Evolutionary conservation across 2,888 invertebrate genomes (phyloP), one percentile per base, ranked within the genome.

Genomic region (Altica lythri): DNA sequence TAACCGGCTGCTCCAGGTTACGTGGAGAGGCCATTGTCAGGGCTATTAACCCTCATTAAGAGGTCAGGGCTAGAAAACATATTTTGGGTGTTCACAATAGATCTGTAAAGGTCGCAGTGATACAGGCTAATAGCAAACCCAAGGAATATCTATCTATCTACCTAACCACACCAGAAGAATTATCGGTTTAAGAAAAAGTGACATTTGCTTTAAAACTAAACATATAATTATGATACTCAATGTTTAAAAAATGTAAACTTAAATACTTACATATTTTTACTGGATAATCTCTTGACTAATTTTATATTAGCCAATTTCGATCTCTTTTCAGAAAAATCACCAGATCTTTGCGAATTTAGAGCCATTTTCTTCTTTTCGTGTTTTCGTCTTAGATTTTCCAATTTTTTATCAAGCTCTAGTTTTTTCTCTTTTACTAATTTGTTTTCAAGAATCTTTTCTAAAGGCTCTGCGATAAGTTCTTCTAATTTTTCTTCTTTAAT

Each of bases 341-440:
- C 76, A 0, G 81, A 82, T 52, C 82, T 81, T 64, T 83, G 84
- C 0, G 81, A 77, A 55, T 81, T 81, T 37, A 77, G 55, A 52
- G 86, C 83, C 32, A 81, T 70, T 68, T 83, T 84, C 66, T 89
- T 88, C 76, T 91, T 90, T 64, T 91, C 91, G 68, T 89, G 88
- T 66, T 92, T 92, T 70, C 90, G 87, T 47, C 88, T 81, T 53
- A 95, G 72, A 18, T 85, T 81, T 66, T 95, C 93, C 50, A 96
- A 75, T 71, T 95, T 95, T 71, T 94, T 92, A 49, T 94, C 91
- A 62, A 95, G 77, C 73, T 95, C 95, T 1, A 83, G 70, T 34
- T 87, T 83, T 70, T 92, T 92, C 68, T 95, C 94, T 49, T 86
- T 85, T 9, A 93, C 91, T 32, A 84, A 40, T 75, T 95, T 95